Base-by-base conservation (phyloP, 2,113 vertebrate genomes). In the Turdus rufiventris region DNA sequence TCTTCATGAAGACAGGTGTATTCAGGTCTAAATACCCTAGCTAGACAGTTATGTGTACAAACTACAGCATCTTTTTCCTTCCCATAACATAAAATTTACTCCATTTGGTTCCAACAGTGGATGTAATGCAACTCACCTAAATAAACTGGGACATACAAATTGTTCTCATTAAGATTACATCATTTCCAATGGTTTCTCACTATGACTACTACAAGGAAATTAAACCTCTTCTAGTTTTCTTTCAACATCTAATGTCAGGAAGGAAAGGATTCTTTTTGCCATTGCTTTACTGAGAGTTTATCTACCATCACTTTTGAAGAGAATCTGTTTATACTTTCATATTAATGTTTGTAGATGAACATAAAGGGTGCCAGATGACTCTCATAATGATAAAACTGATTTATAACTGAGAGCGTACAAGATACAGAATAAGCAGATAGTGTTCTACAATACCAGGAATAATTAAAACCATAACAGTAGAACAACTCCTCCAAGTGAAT, bases 71-170 rank as follows among this genome's bases (percentile, higher is more conserved):
- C 8, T 63, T 81, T 36, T 81, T 29, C 31, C 18, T 67, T 29
- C 43, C 38, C 47, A 63, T 53, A 60, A 40, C 21, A 67, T 4
- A 74, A 25, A 68, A 77, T 25, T 54, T 47, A 63, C 26, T 51
- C 18, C 2, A 19, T 33, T 82, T 0, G 0, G 6, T 60, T 90
- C 31, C 24, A 63, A 23, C 1, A 54, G 47, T 0, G 1, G 13
- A 31, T 58, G 28, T 18, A 61, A 40, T n/a, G n/a, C 19, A 88
- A 24, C 4, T 47, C 38, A 74, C 9, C 4, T 34, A 58, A 50
- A 75, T 67, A 78, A 93, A 93, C 36, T 0, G 0, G 25, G 47
- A 83, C 15, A 24, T 31, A 57, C 4, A 73, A 57, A 60, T 63
- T 40, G 5, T 40, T 79, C 34, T 36, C 12, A n/a, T 51, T 63